phyloP scores from a whole-genome alignment of 1,140 invertebrate genomes.

The Caenorhabditis briggsae region DNA sequence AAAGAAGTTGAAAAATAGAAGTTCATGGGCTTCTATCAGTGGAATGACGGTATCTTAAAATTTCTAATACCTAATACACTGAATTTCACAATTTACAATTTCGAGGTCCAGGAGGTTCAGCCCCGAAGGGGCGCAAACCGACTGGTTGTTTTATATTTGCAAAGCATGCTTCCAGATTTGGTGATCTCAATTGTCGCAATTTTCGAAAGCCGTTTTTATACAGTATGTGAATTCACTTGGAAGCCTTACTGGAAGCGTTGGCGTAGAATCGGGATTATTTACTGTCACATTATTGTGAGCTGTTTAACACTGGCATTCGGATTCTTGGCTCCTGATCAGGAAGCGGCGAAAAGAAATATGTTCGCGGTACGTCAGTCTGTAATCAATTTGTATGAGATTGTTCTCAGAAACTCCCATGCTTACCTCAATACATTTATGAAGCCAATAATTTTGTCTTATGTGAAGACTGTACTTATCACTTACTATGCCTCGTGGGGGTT shows the following conservation, averaged over 20 bases:
- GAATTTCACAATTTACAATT: no score
- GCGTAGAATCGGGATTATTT: neutral
- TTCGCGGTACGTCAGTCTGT: neutral
- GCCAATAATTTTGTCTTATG: neutral
- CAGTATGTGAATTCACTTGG: neutral
- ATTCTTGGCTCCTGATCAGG: neutral
- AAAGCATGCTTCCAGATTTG: no score
- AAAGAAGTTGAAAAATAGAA: no score
- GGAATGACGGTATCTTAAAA: no score
- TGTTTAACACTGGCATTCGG: neutral
- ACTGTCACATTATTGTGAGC: neutral
- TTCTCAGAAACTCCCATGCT: slow-evolving; percentile 2
- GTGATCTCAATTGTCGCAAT: neutral
- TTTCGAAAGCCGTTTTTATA: neutral
- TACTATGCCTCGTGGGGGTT: neutral
- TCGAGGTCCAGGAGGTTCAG: no score
- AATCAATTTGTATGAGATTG: no score
- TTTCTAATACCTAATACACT: no score
- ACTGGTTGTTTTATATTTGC: no score
- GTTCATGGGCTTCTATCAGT: no score
- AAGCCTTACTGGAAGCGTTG: neutral
- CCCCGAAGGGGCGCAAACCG: no score
- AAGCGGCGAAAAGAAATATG: neutral
- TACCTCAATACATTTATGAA: neutral
- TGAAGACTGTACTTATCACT: neutral